Conservation (phyloP, 2,888 invertebrate species). For the Cantharis rufa region DNA sequence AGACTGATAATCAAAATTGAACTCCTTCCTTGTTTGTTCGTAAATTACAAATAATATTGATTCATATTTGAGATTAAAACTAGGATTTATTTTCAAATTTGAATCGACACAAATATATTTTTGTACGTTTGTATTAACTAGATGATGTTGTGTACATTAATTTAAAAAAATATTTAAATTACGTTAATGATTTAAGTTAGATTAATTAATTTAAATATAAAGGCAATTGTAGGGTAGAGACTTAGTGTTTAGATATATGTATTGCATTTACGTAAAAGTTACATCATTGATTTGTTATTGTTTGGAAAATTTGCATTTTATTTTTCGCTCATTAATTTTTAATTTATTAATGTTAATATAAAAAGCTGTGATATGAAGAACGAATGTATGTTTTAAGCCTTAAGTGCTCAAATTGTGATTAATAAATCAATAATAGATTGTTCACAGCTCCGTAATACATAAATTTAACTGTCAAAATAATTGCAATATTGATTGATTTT, state of each 20-base stretch:
- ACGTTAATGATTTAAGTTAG: neutral
- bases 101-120: neutral
- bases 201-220: neutral
- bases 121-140: neutral
- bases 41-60: slow-evolving; percentile 2
- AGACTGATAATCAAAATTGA: slow-evolving; percentile 14
- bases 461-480: neutral
- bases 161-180: neutral
- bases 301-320: neutral
- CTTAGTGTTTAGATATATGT: neutral
- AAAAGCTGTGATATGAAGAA: slow-evolving; percentile 1
- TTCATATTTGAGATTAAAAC: neutral
- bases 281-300: neutral
- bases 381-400: neutral
- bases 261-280: neutral
- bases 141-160: neutral
- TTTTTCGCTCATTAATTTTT: neutral
- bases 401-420: slow-evolving; percentile 3
- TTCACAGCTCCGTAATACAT: neutral
- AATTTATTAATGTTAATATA: neutral
- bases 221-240: neutral
- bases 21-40: slow-evolving; percentile 1
- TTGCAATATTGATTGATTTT: neutral
- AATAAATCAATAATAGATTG: neutral
- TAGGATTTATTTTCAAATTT: neutral